A percentile compares a stretch with the other conserved stretches of the same genome.
Conservation (phyloP, 2,888 invertebrate species). For the Clunio marinus region DNA sequence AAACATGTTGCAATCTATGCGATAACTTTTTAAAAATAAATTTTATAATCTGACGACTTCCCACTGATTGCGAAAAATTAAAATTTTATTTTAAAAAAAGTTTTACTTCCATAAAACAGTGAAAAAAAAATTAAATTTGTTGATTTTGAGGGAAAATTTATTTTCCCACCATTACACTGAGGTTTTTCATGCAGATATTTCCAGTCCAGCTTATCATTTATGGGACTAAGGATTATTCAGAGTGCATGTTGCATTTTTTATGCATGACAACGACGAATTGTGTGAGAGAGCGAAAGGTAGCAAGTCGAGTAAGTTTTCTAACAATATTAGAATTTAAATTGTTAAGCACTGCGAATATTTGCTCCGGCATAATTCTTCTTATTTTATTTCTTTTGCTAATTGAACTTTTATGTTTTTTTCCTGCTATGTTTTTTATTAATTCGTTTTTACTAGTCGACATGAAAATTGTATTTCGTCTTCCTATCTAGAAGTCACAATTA, state of each 20-base stretch:
- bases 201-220: too few relatives aligned
- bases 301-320: not conserved
- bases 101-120: not conserved
- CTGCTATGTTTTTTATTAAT: too few relatives aligned
- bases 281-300: not conserved
- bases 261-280: not conserved
- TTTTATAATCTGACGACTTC: constrained; percentile 15
- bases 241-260: constrained; percentile 11
- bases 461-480: too few relatives aligned
- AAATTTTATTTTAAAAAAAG: not conserved
- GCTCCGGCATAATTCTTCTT: too few relatives aligned
- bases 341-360: not conserved
- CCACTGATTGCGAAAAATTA: constrained; percentile 10
- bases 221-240: not conserved
- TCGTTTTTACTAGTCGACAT: too few relatives aligned
- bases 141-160: not conserved
- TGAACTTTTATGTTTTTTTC: not conserved
- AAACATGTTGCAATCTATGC: not conserved
- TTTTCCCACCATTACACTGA: not conserved
- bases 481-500: too few relatives aligned
- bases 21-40: not conserved
- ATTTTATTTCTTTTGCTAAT: not conserved
- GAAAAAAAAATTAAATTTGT: too few relatives aligned
- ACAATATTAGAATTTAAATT: not conserved
- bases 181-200: not conserved